phyloP scores from a whole-genome alignment of 2,888 invertebrate species.

The Deilephila elpenor region DNA sequence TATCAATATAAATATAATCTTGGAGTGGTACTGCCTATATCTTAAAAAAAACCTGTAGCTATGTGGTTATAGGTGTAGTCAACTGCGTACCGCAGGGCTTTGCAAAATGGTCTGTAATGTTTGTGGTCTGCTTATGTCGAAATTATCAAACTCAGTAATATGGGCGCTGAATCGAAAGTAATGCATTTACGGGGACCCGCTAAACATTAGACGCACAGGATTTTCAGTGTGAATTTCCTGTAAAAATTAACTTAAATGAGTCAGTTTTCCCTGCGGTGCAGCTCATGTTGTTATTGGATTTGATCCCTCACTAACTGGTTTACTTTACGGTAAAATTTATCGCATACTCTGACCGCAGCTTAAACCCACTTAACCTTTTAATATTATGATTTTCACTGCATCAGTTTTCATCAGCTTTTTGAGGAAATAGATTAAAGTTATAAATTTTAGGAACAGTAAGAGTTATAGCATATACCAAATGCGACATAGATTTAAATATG shows the following conservation, averaged over 20 bases:
- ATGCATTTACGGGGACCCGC: not conserved
- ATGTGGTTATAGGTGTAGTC: not conserved
- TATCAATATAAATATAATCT: too few relatives aligned
- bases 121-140: not conserved
- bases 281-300: conserved; percentile 26
- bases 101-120: too few relatives aligned
- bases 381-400: not conserved
- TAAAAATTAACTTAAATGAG: conserved; percentile 20
- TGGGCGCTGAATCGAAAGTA: not conserved
- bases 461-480: too few relatives aligned
- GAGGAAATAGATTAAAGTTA: too few relatives aligned
- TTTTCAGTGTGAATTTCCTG: conserved; percentile 4
- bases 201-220: not conserved
- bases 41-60: not conserved
- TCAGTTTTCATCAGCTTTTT: too few relatives aligned
- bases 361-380: conserved; percentile 21
- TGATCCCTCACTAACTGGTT: conserved; percentile 8
- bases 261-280: conserved; percentile 27
- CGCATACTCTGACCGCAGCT: conserved; percentile 7
- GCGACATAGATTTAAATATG: too few relatives aligned
- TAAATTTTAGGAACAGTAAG: too few relatives aligned
- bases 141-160: not conserved
- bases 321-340: conserved; percentile 24
- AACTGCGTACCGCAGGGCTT: too few relatives aligned
- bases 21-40: not conserved